Percentiles rank a stretch among this genome's conserved stretches.
Evolutionary conservation across 2,797 vertebrate genomes (phyloP).

Genomic region (Gallinago stenura): DNA sequence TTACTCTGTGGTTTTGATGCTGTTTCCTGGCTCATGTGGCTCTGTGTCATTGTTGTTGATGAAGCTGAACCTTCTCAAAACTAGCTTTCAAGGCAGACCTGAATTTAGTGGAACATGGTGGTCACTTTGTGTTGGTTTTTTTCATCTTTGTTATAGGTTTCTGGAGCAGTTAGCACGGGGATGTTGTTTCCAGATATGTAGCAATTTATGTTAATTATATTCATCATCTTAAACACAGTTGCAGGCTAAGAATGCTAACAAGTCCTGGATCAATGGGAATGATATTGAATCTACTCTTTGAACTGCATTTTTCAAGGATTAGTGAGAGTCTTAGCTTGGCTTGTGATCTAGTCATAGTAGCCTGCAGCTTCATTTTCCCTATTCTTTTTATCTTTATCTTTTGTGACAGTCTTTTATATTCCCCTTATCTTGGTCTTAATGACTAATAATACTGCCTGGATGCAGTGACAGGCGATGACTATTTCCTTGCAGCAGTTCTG

Average conservation of each 20-base stretch:
- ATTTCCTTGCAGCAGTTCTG: constrained; percentile 4
- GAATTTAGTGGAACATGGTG: neutral
- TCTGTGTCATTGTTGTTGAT: neutral
- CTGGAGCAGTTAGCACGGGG: neutral
- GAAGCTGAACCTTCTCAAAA: neutral
- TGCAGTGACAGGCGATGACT: neutral
- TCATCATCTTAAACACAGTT: constrained; percentile 39
- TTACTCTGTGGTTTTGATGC: neutral
- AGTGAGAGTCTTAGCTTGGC: constrained; percentile 15
- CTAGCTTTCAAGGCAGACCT: neutral
- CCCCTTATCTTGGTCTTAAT: constrained; percentile 6
- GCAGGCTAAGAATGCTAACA: constrained; percentile 14
- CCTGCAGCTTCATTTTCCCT: constrained; percentile 24
- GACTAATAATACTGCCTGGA: neutral
- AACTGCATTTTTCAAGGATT: constrained; percentile 41
- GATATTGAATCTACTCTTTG: constrained; percentile 30
- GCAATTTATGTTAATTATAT: constrained; percentile 34
- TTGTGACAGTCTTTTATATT: constrained; percentile 19
- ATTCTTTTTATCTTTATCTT: constrained; percentile 27
- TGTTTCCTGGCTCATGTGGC: neutral
- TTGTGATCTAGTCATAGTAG: constrained; percentile 28
- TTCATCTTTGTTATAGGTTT: neutral
- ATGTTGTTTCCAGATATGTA: neutral
- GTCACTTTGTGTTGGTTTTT: neutral
- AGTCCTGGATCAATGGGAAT: constrained; percentile 15